These are phyloP conservation scores for Lymantria dispar DNA, from an alignment of 2,888 invertebrate genomes.

Conservation along the genomic window DNA sequence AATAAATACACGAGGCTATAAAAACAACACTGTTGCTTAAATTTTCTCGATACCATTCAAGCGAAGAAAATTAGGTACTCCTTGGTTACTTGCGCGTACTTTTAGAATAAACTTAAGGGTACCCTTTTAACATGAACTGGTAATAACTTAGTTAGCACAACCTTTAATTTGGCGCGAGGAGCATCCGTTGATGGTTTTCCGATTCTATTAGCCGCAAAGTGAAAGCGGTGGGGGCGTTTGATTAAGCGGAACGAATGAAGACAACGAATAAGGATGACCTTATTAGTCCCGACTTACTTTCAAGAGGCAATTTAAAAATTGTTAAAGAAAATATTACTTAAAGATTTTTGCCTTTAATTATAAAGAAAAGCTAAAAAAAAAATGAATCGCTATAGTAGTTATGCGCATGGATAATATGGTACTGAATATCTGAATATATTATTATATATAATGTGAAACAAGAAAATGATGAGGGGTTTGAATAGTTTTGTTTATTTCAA, in stretches of 20 bases:
- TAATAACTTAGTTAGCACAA: constrained; percentile 51
- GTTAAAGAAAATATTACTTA: constrained; percentile 10
- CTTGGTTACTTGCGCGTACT: constrained; percentile 15
- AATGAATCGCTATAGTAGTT: no score
- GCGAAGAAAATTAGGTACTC: constrained; percentile 16
- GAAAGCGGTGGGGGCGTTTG: constrained; percentile 43
- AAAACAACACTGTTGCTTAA: no score
- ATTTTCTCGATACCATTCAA: not conserved
- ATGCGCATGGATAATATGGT: no score
- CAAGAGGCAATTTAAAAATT: constrained; percentile 3
- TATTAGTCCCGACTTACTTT: constrained; percentile 36
- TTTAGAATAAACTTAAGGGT: constrained; percentile 9
- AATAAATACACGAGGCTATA: no score
- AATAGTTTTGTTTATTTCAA: no score
- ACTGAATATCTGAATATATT: no score
- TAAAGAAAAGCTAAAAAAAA: no score
- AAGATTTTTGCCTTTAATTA: no score
- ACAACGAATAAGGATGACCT: constrained; percentile 40
- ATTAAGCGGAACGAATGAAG: constrained; percentile 59
- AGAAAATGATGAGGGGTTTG: no score
- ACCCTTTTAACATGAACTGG: constrained; percentile 40
- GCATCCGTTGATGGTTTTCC: constrained; percentile 70
- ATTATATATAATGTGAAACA: no score
- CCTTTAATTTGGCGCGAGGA: constrained; percentile 55
- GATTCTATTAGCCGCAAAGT: constrained; percentile 70